Base-by-base conservation (phyloP, 2,888 invertebrate genomes). In the Priocnemis perturbator region DNA sequence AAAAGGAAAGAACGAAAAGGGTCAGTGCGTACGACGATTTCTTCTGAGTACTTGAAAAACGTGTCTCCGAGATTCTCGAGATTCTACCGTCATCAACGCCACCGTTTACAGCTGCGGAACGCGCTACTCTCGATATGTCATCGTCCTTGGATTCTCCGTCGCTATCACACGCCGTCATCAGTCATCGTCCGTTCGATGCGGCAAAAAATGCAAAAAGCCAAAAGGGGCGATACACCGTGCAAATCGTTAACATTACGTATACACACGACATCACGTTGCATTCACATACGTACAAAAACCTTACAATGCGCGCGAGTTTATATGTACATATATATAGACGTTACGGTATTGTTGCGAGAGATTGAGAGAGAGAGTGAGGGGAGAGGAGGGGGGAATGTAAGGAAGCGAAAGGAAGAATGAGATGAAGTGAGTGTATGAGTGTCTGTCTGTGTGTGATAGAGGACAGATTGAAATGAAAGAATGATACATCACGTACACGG, bases 321-420 rank as follows among this genome's bases (percentile, higher is more conserved):
- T 77, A 78, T 78, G 77, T 78, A 79, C 71, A 78, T 77, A 74
- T 68, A 68, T 71, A 67, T 66, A 77, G 67, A 65, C 77, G 71
- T 78, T 78, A 79, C 79, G 37, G 37, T 37, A 37, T 37, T 11
- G 7, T 3, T 9, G 37, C 2, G 37, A 37, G 37, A 37, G 37
- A 37, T 26, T 5, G 37, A 37, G 37, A 37, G 14, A 37, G 37
- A 37, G 7, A 17, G 9, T 20, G 53, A 19, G 30, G 5, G 26
- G n/a, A 14, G 0, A 5, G 30, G 17, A 37, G 44, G 5, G 37
- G 7, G 7, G n/a, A 53, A 20, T 53, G 20, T 17, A 21, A 23
- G 23, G 5, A 11, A 53, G 15, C 5, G 19, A 21, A n/a, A n/a
- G n/a, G 0, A 14, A 1, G 11, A 57, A 4, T 19, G 20, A 19